Evolutionary conservation across 2,888 invertebrate genomes (phyloP).

Genomic region (Plebejus argus): DNA sequence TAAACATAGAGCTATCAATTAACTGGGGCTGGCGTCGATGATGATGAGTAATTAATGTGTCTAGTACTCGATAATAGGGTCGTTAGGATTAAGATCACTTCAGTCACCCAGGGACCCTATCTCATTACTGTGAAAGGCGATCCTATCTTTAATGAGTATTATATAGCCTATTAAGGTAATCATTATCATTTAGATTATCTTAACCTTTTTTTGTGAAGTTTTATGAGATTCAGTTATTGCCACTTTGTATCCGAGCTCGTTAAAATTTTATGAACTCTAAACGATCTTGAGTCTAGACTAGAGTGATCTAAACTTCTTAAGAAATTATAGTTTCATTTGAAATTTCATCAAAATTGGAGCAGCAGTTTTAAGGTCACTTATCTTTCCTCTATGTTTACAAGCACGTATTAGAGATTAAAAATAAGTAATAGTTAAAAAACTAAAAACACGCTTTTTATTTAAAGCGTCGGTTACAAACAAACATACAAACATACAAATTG

Average conservation of each 20-base stretch:
- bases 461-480: no score
- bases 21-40: not conserved
- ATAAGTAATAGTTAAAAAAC: no score
- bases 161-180: not conserved
- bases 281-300: not conserved
- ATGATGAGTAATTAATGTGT: not conserved
- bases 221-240: not conserved
- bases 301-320: not conserved
- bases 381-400: no score
- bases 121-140: constrained; percentile 3
- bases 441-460: no score
- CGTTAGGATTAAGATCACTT: constrained; percentile 10
- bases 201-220: not conserved
- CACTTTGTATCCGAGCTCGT: not conserved
- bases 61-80: not conserved
- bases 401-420: no score
- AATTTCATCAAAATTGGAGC: not conserved
- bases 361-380: not conserved
- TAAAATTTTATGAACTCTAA: not conserved
- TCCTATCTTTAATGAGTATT: constrained; percentile 10
- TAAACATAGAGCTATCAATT: not conserved
- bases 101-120: not conserved
- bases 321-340: not conserved
- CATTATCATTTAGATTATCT: constrained; percentile 13
- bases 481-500: no score